These are phyloP conservation scores for Lordiphosa stackelbergi DNA, from an alignment of 1,140 invertebrate genomes.

Conservation along the genomic window DNA sequence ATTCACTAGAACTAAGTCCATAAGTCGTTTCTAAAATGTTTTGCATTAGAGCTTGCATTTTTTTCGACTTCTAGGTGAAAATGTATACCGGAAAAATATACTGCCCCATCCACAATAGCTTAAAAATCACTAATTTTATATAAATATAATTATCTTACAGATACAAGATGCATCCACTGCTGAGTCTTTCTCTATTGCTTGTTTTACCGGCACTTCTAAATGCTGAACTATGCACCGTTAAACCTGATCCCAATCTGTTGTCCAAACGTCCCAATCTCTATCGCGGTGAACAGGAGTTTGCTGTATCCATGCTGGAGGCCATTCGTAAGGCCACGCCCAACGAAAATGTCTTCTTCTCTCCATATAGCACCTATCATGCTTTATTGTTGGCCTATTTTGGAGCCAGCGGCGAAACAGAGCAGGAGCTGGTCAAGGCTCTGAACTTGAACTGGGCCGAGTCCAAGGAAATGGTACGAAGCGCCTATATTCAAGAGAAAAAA, in stretches of 20 bases:
- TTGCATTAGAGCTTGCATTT: too few species aligned
- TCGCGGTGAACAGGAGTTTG: slow-evolving; percentile 84
- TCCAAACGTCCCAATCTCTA: slow-evolving; percentile 76
- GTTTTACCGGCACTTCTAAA: slow-evolving; percentile 32
- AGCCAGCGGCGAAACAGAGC: slow-evolving; percentile 83
- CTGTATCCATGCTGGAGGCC: slow-evolving; percentile 82
- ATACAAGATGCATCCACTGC: slow-evolving; percentile 38
- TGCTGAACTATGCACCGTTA: slow-evolving; percentile 38
- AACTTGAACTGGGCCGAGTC: slow-evolving; percentile 78
- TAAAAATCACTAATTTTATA: slow-evolving; percentile 17
- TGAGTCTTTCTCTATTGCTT: slow-evolving; percentile 33
- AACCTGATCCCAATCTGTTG: slow-evolving; percentile 18
- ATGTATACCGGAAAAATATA: too few species aligned
- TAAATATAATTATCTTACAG: slow-evolving; percentile 4
- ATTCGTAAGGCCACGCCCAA: slow-evolving; percentile 81
- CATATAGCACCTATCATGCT: slow-evolving; percentile 90
- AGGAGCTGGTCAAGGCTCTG: slow-evolving; percentile 82
- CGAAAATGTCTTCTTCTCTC: slow-evolving; percentile 91
- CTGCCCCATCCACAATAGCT: background rate
- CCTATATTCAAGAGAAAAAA: slow-evolving; percentile 82
- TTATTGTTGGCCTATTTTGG: slow-evolving; percentile 89
- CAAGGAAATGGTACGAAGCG: slow-evolving; percentile 82
- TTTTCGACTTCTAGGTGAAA: too few species aligned
- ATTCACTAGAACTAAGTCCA: too few species aligned
- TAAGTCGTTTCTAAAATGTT: too few species aligned